These are phyloP conservation scores for Patiria miniata DNA, from an alignment of 35 echinoderm and acorn worm species.

Conservation along the genomic window DNA sequence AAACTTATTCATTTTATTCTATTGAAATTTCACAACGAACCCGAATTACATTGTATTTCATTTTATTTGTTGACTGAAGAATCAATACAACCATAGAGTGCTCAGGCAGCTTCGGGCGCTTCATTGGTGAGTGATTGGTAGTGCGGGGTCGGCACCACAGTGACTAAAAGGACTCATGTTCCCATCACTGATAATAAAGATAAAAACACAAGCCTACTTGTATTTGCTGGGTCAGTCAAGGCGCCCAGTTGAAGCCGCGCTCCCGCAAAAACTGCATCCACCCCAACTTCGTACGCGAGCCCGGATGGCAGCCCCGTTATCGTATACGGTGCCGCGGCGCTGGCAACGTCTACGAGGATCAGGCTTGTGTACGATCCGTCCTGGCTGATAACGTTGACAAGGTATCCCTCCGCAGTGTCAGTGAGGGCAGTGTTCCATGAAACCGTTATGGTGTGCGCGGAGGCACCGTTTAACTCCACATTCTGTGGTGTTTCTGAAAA, in stretches of 20 bases:
- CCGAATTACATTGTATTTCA: too few species aligned
- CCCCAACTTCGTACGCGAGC: background rate
- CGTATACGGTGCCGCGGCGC: background rate
- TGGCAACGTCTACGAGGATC: background rate
- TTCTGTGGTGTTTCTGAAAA: background rate
- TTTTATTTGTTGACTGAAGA: too few species aligned
- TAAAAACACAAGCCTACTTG: too few species aligned
- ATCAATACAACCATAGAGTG: too few species aligned
- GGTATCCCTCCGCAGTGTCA: background rate
- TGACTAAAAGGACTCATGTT: too few species aligned
- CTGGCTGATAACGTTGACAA: conserved; percentile 1
- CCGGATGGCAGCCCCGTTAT: background rate
- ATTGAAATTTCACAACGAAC: too few species aligned
- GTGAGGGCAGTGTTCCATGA: background rate
- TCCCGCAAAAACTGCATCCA: background rate
- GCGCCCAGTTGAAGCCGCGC: background rate
- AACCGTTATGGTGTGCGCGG: background rate
- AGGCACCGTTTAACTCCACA: background rate
- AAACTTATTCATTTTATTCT: too few species aligned
- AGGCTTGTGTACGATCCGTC: background rate
- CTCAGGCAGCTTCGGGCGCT: too few species aligned
- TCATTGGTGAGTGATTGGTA: too few species aligned
- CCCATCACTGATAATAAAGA: too few species aligned
- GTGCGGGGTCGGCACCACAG: too few species aligned
- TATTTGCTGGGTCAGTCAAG: background rate